These are phyloP conservation scores for Phalacrocorax aristotelis DNA, from an alignment of 2,113 vertebrate genomes.

Conservation along the genomic window DNA sequence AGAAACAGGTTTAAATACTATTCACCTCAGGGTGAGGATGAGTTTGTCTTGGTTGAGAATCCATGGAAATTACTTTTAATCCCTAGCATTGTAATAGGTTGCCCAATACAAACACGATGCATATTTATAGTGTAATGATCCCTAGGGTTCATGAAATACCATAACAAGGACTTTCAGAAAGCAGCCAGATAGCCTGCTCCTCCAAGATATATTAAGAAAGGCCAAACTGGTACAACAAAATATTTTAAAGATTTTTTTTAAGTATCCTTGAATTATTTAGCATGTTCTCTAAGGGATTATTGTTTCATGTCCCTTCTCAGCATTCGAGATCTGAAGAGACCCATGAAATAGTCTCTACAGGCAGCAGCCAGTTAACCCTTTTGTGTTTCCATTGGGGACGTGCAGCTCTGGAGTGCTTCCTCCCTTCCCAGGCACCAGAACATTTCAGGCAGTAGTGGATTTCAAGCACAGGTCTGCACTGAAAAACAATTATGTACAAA, in stretches of 20 bases:
- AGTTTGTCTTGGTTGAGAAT: conserved; percentile 44
- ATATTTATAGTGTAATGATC: conserved; percentile 27
- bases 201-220: conserved; percentile 15
- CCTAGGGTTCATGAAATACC: conserved; percentile 35
- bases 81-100: not conserved
- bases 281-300: not conserved
- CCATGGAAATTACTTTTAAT: conserved; percentile 57
- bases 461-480: not conserved
- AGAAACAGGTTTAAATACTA: conserved; percentile 45
- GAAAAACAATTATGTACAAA: not conserved
- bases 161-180: conserved; percentile 18
- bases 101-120: conserved; percentile 24
- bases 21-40: conserved; percentile 38
- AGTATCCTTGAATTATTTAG: not conserved
- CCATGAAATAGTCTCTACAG: not conserved
- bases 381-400: not conserved
- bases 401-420: not conserved
- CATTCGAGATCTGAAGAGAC: not conserved
- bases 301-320: not conserved
- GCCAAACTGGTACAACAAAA: not conserved
- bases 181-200: conserved; percentile 3
- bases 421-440: not conserved
- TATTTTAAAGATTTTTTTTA: not conserved
- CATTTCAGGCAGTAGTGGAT: not conserved
- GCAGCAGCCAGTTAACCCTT: not conserved